These are phyloP conservation scores for Tachina lurida DNA, from an alignment of 2,888 invertebrate species.

Conservation along the genomic window DNA sequence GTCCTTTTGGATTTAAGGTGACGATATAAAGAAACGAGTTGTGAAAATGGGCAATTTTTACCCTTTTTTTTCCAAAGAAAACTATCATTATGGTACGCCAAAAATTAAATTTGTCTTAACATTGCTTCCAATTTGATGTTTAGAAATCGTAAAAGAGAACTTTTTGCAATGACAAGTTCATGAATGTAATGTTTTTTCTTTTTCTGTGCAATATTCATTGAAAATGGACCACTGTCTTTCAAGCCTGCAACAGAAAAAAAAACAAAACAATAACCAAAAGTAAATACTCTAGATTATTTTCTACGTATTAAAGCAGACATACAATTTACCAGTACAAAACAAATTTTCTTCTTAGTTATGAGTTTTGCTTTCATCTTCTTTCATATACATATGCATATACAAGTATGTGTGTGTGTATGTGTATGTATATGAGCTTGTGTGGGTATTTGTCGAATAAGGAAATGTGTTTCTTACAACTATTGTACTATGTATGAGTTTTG, in stretches of 20 bases:
- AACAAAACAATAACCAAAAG: slow-evolving; percentile 18
- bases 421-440: not conserved
- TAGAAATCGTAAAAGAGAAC: too few relatives aligned
- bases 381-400: not conserved
- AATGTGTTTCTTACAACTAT: not conserved
- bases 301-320: slow-evolving; percentile 10
- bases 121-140: too few relatives aligned
- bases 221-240: not conserved
- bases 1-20: too few relatives aligned
- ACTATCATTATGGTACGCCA: too few relatives aligned
- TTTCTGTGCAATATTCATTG: not conserved
- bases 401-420: not conserved
- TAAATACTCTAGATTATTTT: slow-evolving; percentile 25
- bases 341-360: slow-evolving; percentile 31
- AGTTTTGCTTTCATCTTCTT: not conserved
- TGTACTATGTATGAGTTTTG: slow-evolving; percentile 18
- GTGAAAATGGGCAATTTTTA: too few relatives aligned
- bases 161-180: too few relatives aligned
- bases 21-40: too few relatives aligned
- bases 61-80: too few relatives aligned
- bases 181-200: too few relatives aligned
- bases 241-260: not conserved
- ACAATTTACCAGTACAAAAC: slow-evolving; percentile 10
- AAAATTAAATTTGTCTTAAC: too few relatives aligned
- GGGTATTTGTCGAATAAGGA: not conserved